These are phyloP conservation scores for Cepaea hortensis DNA, from an alignment of 2,888 invertebrate species.

Conservation along the genomic window DNA sequence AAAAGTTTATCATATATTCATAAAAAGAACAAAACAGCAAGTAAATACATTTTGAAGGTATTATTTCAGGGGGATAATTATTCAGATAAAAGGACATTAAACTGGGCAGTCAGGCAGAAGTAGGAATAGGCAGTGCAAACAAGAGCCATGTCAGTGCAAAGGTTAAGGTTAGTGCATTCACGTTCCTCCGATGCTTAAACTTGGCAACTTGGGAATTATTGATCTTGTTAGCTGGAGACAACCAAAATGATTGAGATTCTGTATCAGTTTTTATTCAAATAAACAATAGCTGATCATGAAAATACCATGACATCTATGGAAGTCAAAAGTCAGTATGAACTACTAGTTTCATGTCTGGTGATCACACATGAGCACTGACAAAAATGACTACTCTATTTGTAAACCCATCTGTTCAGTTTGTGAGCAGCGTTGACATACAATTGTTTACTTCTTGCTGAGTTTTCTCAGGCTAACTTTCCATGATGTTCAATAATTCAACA, in stretches of 20 bases:
- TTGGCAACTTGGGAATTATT: constrained; percentile 73
- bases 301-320: not conserved
- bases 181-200: constrained; percentile 71
- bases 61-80: not conserved
- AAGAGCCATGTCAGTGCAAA: constrained; percentile 39
- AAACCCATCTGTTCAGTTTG: not conserved
- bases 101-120: constrained; percentile 25
- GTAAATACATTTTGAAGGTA: constrained; percentile 15
- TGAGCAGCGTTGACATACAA: not conserved
- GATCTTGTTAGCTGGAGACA: constrained; percentile 67
- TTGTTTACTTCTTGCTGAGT: not conserved
- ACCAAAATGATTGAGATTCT: constrained; percentile 43
- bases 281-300: constrained; percentile 21
- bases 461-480: not conserved
- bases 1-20: not conserved
- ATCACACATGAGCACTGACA: not conserved
- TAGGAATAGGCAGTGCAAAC: constrained; percentile 38
- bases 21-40: constrained; percentile 4
- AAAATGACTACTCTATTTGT: not conserved
- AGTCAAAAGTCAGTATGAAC: not conserved
- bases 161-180: constrained; percentile 52
- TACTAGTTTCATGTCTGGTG: not conserved
- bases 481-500: not conserved
- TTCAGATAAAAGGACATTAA: constrained; percentile 20
- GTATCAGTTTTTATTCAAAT: constrained; percentile 4